Conservation (phyloP, 2,113 vertebrate genomes). For the Capra hircus region DNA sequence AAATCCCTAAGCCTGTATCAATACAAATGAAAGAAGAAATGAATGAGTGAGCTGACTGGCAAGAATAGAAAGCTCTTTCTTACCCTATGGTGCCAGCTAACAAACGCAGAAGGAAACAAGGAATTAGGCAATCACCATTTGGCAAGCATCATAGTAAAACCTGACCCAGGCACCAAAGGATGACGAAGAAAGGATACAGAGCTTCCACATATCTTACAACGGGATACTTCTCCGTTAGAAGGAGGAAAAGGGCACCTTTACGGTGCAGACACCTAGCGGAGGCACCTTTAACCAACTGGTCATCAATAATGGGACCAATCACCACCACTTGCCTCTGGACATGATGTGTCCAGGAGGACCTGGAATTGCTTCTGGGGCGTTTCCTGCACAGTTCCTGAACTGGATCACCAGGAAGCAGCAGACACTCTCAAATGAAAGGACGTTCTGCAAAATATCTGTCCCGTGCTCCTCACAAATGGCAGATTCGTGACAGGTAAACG, state of each 20-base stretch:
- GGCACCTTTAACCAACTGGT: neutral
- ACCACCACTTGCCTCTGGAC: accelerated
- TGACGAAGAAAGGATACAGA: neutral
- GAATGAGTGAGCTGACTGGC: neutral
- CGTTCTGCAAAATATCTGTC: neutral
- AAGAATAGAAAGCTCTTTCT: neutral
- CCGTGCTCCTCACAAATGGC: neutral
- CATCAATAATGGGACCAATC: neutral
- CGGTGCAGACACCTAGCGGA: neutral
- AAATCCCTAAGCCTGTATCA: neutral
- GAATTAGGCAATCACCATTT: too few species aligned
- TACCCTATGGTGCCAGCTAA: neutral
- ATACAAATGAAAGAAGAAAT: neutral
- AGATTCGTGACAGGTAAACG: neutral
- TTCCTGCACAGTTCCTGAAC: neutral
- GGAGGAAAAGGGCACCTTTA: neutral
- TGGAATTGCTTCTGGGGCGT: accelerated
- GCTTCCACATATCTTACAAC: neutral
- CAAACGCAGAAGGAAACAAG: neutral
- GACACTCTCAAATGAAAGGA: neutral
- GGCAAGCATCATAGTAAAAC: neutral
- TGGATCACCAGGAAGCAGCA: neutral
- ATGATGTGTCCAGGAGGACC: neutral
- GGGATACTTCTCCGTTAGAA: neutral
- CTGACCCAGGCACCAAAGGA: neutral